phyloP scores from a whole-genome alignment of 2,797 vertebrate genomes.

The Taenioides sp. region DNA sequence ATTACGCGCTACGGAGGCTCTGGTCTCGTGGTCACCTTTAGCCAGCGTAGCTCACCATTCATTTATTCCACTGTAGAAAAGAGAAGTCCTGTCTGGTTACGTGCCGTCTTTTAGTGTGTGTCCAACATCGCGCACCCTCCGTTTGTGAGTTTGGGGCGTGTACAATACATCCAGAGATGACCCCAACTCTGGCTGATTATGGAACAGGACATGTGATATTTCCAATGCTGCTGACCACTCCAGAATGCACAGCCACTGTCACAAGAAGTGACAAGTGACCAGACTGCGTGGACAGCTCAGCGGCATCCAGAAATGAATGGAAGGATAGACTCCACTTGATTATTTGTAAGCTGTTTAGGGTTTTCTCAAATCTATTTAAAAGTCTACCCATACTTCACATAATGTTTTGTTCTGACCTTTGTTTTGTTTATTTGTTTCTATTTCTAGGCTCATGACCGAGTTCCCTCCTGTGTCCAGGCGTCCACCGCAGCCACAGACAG shows the following conservation, averaged over 20 bases:
- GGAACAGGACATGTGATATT: constrained; percentile 28
- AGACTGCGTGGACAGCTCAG: neutral
- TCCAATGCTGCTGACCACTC: constrained; percentile 9
- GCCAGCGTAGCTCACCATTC: neutral
- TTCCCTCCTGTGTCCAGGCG: constrained; percentile 16
- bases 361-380: neutral
- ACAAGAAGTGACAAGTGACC: neutral
- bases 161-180: neutral
- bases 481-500: constrained; percentile 25
- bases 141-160: neutral
- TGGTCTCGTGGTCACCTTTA: neutral
- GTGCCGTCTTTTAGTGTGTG: neutral
- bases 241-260: neutral
- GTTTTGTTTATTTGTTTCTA: constrained; percentile 16
- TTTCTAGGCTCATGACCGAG: constrained; percentile 55
- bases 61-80: neutral
- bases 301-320: neutral
- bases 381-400: neutral
- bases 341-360: neutral
- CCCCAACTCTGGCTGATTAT: neutral
- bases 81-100: neutral
- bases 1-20: neutral
- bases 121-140: neutral
- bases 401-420: neutral
- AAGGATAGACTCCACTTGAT: neutral